Conservation (phyloP, 53 echinoderm and acorn worm genomes). For the Holothuria scabra region DNA sequence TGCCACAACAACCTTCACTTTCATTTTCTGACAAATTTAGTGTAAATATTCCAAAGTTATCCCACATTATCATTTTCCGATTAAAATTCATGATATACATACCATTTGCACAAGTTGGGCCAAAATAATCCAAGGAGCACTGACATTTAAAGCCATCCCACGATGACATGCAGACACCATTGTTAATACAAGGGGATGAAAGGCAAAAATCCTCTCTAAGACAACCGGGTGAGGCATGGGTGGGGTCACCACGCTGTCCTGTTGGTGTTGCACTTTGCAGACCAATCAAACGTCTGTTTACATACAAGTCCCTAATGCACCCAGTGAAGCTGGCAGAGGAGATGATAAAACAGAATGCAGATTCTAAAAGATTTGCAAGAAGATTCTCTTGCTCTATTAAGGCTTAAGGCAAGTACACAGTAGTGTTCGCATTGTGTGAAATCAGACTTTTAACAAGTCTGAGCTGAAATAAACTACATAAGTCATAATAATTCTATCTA, state of each 20-base stretch:
- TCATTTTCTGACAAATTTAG: too few species aligned
- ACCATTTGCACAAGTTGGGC: constrained; percentile 60
- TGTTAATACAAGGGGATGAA: constrained; percentile 81
- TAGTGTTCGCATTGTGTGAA: too few species aligned
- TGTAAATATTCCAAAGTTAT: too few species aligned
- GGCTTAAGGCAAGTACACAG: too few species aligned
- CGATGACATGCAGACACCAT: constrained; percentile 68
- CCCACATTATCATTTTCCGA: not conserved
- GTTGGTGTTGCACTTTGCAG: constrained; percentile 72
- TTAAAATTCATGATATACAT: not conserved
- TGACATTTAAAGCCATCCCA: constrained; percentile 83
- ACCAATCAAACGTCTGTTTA: constrained; percentile 66
- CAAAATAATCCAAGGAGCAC: constrained; percentile 82
- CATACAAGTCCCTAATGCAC: constrained; percentile 75
- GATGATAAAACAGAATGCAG: too few species aligned
- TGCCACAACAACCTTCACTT: too few species aligned
- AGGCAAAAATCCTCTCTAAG: constrained; percentile 79
- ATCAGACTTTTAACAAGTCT: too few species aligned
- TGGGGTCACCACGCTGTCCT: constrained; percentile 64
- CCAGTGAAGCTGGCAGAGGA: constrained; percentile 77
- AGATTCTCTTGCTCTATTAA: too few species aligned
- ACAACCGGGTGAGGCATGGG: constrained; percentile 80
- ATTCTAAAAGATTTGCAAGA: too few species aligned
- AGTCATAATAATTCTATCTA: too few species aligned
- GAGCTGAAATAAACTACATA: too few species aligned